Conservation (phyloP, 2,888 invertebrate species). For the Netelia fuscicornis region DNA sequence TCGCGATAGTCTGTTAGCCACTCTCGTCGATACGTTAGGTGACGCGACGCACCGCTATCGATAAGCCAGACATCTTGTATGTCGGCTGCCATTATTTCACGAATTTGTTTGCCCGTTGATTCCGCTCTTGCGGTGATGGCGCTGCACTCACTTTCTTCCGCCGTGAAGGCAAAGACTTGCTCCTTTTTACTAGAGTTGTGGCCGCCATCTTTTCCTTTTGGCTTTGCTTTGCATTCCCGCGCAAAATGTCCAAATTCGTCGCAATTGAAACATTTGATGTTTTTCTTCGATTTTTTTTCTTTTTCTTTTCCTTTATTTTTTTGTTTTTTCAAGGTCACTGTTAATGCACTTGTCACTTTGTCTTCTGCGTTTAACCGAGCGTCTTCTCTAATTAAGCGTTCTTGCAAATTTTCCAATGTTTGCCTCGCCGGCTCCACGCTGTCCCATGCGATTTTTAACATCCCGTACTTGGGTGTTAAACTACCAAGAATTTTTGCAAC, state of each 20-base stretch:
- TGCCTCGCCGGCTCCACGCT: slow-evolving; percentile 42
- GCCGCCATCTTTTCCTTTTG: background rate
- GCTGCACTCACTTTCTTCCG: background rate
- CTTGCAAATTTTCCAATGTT: slow-evolving; percentile 56
- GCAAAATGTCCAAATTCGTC: too few species aligned
- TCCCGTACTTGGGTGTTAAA: slow-evolving; percentile 37
- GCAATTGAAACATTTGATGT: background rate
- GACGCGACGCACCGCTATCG: background rate
- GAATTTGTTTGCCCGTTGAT: background rate
- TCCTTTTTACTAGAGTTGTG: too few species aligned
- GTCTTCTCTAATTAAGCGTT: slow-evolving; percentile 57
- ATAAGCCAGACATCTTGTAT: background rate
- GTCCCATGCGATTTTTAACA: slow-evolving; percentile 41
- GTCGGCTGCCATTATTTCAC: background rate
- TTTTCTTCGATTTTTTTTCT: background rate
- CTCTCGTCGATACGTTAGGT: background rate
- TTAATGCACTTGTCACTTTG: background rate
- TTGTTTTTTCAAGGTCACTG: background rate
- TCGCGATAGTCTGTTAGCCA: background rate
- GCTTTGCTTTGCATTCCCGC: background rate
- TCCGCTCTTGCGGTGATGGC: background rate
- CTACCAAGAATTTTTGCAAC: slow-evolving; percentile 19
- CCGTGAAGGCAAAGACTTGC: background rate
- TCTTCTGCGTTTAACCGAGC: slow-evolving; percentile 15
- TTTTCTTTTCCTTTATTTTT: background rate